Conservation (phyloP, 1,140 invertebrate genomes). For the Aphelinus atriplicis region DNA sequence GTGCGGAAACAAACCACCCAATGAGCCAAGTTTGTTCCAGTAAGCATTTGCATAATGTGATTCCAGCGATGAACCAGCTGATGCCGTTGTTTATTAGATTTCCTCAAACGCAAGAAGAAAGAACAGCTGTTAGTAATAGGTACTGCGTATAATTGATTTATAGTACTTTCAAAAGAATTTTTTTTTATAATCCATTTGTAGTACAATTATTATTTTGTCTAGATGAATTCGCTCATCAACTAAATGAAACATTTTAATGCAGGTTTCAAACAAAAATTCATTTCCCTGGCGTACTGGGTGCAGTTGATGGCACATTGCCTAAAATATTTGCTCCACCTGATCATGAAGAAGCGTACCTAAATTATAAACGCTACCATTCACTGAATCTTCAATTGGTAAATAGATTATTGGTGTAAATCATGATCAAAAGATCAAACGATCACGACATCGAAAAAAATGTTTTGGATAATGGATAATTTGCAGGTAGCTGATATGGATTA, state of each 20-base stretch:
- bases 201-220: not conserved
- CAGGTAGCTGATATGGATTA: conserved; percentile 1
- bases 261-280: not conserved
- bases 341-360: not conserved
- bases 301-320: not conserved
- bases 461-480: not conserved
- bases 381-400: not conserved
- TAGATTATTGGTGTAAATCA: not conserved
- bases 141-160: not conserved
- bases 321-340: not conserved
- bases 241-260: not conserved
- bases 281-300: not conserved
- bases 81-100: not conserved
- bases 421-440: not conserved
- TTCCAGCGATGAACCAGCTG: not conserved
- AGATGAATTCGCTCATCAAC: not conserved
- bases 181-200: not conserved
- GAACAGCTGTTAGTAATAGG: not conserved
- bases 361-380: not conserved
- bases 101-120: not conserved
- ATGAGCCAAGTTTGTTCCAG: not conserved
- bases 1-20: not conserved
- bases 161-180: not conserved
- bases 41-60: not conserved
- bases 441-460: not conserved